A percentile compares a stretch with the other conserved stretches of the same genome.
Conservation (phyloP, 2,888 invertebrate genomes). For the Nymphalis polychloros region DNA sequence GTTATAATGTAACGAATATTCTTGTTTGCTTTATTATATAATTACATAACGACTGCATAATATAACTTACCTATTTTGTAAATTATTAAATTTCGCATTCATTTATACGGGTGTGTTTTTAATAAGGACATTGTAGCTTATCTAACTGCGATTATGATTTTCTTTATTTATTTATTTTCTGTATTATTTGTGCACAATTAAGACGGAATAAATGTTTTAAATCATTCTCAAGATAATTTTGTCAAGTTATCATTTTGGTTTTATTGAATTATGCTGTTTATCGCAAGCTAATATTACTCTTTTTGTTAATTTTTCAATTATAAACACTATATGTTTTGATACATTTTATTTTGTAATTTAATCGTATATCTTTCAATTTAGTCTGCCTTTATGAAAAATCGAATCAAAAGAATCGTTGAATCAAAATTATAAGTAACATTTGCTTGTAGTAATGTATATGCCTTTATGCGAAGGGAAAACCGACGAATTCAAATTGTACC, state of each 20-base stretch:
- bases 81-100: too few relatives aligned
- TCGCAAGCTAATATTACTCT: not conserved
- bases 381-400: too few relatives aligned
- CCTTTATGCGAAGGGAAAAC: not conserved
- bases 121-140: too few relatives aligned
- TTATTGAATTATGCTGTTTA: not conserved
- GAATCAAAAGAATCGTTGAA: too few relatives aligned
- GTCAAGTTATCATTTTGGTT: not conserved
- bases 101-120: too few relatives aligned
- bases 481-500: conserved; percentile 2
- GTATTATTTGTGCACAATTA: not conserved
- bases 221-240: not conserved
- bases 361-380: too few relatives aligned
- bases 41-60: not conserved
- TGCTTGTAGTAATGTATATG: too few relatives aligned
- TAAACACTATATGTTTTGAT: too few relatives aligned
- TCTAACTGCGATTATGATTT: too few relatives aligned
- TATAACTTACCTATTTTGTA: not conserved
- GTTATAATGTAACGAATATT: not conserved
- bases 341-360: too few relatives aligned
- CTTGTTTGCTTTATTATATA: not conserved
- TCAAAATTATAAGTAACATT: not conserved
- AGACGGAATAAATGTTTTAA: not conserved
- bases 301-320: not conserved
- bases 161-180: not conserved